Percentiles rank a stretch among this genome's conserved stretches.
Conservation (phyloP, 2,113 vertebrate genomes). For the Halichoeres trimaculatus region DNA sequence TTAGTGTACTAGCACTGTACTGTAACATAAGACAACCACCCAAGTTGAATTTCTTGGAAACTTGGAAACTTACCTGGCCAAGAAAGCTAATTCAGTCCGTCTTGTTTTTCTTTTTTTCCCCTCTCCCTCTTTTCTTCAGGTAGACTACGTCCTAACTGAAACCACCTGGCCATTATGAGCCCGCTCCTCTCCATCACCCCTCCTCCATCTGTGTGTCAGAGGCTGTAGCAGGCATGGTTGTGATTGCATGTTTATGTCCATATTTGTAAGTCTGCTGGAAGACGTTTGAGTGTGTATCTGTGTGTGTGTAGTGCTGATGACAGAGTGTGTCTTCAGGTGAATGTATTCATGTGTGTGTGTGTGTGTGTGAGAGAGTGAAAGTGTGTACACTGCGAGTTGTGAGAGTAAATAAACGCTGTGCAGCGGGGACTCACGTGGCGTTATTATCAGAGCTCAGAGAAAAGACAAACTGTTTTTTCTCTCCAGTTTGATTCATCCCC, state of each 20-base stretch:
- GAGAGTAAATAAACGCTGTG: conserved; percentile 84
- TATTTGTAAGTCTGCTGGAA: conserved; percentile 70
- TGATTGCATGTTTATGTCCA: conserved; percentile 75
- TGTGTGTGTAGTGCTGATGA: conserved; percentile 42
- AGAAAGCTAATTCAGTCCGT: conserved; percentile 58
- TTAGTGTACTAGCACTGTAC: conserved; percentile 38
- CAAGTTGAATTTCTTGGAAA: conserved; percentile 65
- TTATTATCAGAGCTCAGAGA: conserved; percentile 84
- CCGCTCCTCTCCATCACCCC: conserved; percentile 55
- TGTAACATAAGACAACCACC: conserved; percentile 59
- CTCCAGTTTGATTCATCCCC: conserved; percentile 76
- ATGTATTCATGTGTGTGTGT: conserved; percentile 31
- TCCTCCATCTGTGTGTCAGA: conserved; percentile 43
- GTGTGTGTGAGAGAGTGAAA: conserved; percentile 60
- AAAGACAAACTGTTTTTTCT: conserved; percentile 84
- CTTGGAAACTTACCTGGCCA: conserved; percentile 61
- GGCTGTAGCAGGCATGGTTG: conserved; percentile 60
- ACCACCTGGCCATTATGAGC: conserved; percentile 79
- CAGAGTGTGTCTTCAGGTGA: conserved; percentile 14
- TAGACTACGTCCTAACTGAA: conserved; percentile 72
- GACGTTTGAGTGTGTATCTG: conserved; percentile 32
- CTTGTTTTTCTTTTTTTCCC: conserved; percentile 31
- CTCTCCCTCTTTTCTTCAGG: conserved; percentile 55
- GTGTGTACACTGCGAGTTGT: conserved; percentile 80
- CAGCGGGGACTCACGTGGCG: conserved; percentile 78